phyloP scores from a whole-genome alignment of 2,113 vertebrate genomes.

The Bos javanicus region DNA sequence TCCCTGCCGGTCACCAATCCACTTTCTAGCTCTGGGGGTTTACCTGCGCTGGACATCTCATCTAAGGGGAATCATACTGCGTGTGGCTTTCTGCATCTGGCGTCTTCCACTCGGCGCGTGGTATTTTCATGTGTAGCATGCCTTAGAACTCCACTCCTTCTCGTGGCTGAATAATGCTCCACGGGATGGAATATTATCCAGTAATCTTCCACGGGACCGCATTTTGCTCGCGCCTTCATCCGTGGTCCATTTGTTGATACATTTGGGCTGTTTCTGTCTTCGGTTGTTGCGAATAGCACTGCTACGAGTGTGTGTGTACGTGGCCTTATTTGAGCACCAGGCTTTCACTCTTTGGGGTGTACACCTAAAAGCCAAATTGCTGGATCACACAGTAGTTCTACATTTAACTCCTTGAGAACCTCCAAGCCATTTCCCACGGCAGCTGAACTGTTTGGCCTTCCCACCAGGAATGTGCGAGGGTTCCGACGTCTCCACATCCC shows the following conservation, averaged over 20 bases:
- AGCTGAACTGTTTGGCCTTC: rapidly evolving
- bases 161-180: rapidly evolving
- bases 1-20: rapidly evolving
- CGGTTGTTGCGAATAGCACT: rapidly evolving
- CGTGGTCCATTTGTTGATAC: rapidly evolving
- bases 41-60: neutral
- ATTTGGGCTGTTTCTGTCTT: rapidly evolving
- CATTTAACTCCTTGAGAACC: neutral
- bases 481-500: rapidly evolving
- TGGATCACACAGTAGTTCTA: neutral
- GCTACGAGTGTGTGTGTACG: rapidly evolving
- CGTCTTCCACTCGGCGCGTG: rapidly evolving
- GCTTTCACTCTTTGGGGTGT: neutral
- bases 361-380: rapidly evolving
- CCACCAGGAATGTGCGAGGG: rapidly evolving
- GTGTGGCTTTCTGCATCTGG: too few relatives aligned
- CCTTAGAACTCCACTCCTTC: rapidly evolving
- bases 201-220: rapidly evolving
- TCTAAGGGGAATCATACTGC: rapidly evolving
- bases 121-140: rapidly evolving
- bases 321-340: rapidly evolving
- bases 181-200: too few relatives aligned
- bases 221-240: rapidly evolving
- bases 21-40: neutral
- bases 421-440: neutral